Evolutionary conservation across 1,140 invertebrate species (phyloP), one percentile per base, ranked within the genome.

Genomic region (Druon quercuslanigerum): DNA sequence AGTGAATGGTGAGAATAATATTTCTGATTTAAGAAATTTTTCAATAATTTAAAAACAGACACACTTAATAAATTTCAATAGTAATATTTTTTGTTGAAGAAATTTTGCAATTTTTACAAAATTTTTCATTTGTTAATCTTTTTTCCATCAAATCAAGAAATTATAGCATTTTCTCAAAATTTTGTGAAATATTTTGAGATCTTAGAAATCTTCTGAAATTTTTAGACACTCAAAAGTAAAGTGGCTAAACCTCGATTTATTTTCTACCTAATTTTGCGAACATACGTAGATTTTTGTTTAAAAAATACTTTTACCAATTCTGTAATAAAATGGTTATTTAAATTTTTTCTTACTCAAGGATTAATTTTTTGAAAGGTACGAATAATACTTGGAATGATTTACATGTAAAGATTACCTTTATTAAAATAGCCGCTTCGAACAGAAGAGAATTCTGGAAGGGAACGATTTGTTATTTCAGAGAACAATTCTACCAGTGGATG

Each of bases 351-450:
- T 12, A 40, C 56, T 74, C 54, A 13, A 73, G 0, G 16, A 25
- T 17, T 14, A 19, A 46, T 33, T 57, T 25, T 7, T 50, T 9
- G 25, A 20, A n/a, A 17, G 13, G n/a, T 60, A 50, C 40, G 8
- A 51, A 70, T 66, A 60, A 57, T n/a, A 33, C 51, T 71, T 71
- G 66, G 73, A 75, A 71, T 60, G 20, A 73, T 82, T 83, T 85
- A 91, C 85, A 90, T 87, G 66, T 91, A 91, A 74, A 91, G 85
- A 72, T 91, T 91, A 77, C 89, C 90, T 90, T 90, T 91, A 87
- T 86, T 88, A 71, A 87, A 89, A 76, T 85, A 87, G n/a, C 81
- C 84, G 74, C 85, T 85, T 2, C 72, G 72, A 54, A 25, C 46
- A 76, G 83, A 77, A 60, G 72, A 79, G 20, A 85, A 83, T 60